Conservation (phyloP, 2,113 vertebrate species). For the Recurvirostra avosetta region DNA sequence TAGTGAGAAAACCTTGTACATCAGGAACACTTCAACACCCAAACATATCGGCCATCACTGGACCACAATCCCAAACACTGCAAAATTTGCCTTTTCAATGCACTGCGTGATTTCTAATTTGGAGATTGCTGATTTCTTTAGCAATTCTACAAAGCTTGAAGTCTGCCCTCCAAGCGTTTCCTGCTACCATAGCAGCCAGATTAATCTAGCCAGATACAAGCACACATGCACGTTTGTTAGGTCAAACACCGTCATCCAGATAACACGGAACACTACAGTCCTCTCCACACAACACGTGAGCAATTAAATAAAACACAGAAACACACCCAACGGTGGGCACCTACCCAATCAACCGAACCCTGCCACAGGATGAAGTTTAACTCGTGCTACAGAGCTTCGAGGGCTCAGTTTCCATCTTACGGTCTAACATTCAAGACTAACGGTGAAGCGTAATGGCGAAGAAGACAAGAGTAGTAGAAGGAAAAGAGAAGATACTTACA, state of each 20-base stretch:
- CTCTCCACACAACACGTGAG: not conserved
- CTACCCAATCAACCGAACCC: not conserved
- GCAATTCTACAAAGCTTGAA: not conserved
- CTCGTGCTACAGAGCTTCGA: not conserved
- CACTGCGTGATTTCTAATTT: not conserved
- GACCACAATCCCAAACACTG: not conserved
- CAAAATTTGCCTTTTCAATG: not conserved
- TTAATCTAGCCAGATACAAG: not conserved
- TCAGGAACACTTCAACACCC: not conserved
- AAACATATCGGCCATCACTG: accelerated
- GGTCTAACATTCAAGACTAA: not conserved
- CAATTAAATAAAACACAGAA: not conserved
- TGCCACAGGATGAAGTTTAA: not conserved
- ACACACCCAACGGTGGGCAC: not conserved
- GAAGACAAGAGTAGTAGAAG: not conserved
- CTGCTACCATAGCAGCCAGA: not conserved
- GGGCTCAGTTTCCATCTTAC: not conserved
- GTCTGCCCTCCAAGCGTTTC: not conserved
- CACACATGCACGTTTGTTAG: not conserved
- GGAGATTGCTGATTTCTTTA: not conserved
- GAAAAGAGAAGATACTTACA: constrained; percentile 81
- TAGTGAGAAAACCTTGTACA: not conserved
- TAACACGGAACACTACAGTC: not conserved
- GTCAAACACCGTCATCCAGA: not conserved
- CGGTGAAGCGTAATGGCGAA: not conserved